phyloP scores from a whole-genome alignment of 2,797 vertebrate species.

The Acipenser oxyrinchus region DNA sequence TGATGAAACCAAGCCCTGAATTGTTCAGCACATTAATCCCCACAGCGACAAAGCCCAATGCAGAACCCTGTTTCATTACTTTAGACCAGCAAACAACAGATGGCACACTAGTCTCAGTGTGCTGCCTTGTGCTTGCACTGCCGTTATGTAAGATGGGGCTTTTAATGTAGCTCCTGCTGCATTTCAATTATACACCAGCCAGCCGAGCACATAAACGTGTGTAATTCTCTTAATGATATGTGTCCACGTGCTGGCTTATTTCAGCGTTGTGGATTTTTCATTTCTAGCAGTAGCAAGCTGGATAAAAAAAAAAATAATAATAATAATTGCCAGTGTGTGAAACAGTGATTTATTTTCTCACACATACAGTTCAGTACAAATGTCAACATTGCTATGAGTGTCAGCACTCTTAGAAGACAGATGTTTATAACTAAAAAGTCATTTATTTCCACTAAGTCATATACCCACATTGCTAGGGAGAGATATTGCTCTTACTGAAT shows the following conservation, averaged over 20 bases:
- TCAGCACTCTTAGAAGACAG: not conserved
- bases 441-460: too few species aligned
- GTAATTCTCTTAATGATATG: constrained; percentile 36
- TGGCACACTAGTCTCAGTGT: constrained; percentile 21
- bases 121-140: constrained; percentile 5
- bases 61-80: constrained; percentile 38
- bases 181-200: constrained; percentile 30
- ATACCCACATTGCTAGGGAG: too few species aligned
- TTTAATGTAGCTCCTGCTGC: constrained; percentile 18
- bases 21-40: constrained; percentile 23
- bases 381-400: not conserved
- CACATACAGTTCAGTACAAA: not conserved
- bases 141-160: constrained; percentile 21
- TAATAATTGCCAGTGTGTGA: constrained; percentile 18
- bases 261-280: constrained; percentile 13
- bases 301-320: constrained; percentile 12
- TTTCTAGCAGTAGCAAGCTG: constrained; percentile 15
- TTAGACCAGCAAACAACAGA: constrained; percentile 37
- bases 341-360: constrained; percentile 18
- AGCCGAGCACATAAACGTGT: constrained; percentile 34
- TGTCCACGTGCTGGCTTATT: constrained; percentile 18
- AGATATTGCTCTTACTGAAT: too few species aligned
- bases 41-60: constrained; percentile 47
- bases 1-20: constrained; percentile 36
- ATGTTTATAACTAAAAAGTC: not conserved